Evolutionary conservation across 2,797 vertebrate genomes (phyloP).

Genomic region (Smutsia gigantea): DNA sequence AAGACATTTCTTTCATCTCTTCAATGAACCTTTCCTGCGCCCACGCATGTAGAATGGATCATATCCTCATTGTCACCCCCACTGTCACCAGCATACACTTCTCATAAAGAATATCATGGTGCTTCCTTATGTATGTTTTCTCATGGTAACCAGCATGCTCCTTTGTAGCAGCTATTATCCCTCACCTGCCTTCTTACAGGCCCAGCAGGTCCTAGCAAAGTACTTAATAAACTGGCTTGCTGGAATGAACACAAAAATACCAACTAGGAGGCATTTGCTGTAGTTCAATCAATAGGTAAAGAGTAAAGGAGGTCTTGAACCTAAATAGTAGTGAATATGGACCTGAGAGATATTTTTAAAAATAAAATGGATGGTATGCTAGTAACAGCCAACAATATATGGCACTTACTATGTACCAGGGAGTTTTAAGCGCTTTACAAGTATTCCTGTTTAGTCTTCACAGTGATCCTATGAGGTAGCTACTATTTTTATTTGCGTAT

Average conservation of each 20-base stretch:
- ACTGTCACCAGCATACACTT: not conserved
- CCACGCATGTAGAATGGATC: not conserved
- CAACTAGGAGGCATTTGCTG: not conserved
- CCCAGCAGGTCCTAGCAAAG: not conserved
- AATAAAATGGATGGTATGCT: not conserved
- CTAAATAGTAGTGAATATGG: not conserved
- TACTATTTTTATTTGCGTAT: not conserved
- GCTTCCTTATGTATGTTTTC: not conserved
- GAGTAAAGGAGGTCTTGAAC: not conserved
- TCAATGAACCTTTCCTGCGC: not conserved
- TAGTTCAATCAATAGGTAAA: not conserved
- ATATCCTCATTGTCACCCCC: not conserved
- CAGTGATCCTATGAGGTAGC: not conserved
- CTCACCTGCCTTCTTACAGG: not conserved
- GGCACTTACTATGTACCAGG: not conserved
- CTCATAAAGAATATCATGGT: not conserved
- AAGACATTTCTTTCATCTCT: not conserved
- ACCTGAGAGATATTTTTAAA: not conserved
- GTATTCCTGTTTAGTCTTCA: not conserved
- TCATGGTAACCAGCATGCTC: not conserved
- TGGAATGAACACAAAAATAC: slow-evolving; percentile 24
- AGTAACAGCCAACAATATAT: not conserved
- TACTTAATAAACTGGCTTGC: not conserved
- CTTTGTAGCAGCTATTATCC: not conserved
- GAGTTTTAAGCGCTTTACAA: not conserved